Conservation (phyloP, 1,140 invertebrate species). For the Drosophila trapezifrons region DNA sequence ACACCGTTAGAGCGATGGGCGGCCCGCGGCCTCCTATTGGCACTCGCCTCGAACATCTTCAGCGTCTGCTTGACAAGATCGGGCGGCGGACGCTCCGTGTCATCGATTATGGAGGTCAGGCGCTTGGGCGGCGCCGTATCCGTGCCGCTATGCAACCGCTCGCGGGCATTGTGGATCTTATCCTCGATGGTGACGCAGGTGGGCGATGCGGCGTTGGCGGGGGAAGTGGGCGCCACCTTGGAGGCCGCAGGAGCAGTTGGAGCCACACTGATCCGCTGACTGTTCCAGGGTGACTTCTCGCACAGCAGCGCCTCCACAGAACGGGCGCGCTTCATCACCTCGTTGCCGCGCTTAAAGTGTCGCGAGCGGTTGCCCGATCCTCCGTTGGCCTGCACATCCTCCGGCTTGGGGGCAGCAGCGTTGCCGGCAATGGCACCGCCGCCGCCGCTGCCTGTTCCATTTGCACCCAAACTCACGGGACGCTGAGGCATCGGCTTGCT, state of each 20-base stretch:
- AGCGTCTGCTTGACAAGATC: conserved; percentile 94
- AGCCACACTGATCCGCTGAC: conserved; percentile 41
- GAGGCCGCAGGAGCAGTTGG: conserved; percentile 46
- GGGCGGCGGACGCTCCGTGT: conserved; percentile 92
- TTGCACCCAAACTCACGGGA: conserved; percentile 46
- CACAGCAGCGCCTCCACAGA: conserved; percentile 92
- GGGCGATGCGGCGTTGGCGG: conserved; percentile 34
- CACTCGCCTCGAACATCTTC: conserved; percentile 91
- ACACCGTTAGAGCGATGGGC: conserved; percentile 85
- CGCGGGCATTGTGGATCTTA: conserved; percentile 79
- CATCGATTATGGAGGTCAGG: conserved; percentile 89
- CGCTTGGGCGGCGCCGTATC: conserved; percentile 86
- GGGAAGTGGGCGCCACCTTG: background rate
- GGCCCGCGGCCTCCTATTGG: conserved; percentile 85
- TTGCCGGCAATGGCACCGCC: conserved; percentile 2
- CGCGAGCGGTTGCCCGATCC: conserved; percentile 58
- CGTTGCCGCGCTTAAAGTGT: conserved; percentile 82
- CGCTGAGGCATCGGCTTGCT: conserved; percentile 27
- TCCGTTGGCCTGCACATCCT: conserved; percentile 13
- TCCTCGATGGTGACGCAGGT: conserved; percentile 80
- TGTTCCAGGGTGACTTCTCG: conserved; percentile 84
- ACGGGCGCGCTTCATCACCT: conserved; percentile 90
- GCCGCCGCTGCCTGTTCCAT: conserved; percentile 13
- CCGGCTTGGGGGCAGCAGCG: conserved; percentile 9
- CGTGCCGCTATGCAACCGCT: conserved; percentile 75